Conservation (phyloP, 2,797 vertebrate species). For the Takifugu rubripes region DNA sequence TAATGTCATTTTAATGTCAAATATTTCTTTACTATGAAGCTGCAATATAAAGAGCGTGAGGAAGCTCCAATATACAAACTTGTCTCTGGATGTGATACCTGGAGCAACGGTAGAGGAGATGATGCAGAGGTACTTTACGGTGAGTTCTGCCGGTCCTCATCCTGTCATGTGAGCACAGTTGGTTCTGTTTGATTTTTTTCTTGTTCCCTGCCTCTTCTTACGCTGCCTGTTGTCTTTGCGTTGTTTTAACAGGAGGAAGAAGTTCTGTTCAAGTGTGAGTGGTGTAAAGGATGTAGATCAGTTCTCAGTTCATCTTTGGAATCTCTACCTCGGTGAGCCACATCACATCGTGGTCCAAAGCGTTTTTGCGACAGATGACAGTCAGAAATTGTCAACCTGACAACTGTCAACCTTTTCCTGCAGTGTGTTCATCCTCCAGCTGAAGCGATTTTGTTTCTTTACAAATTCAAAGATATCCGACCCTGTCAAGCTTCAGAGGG, state of each 20-base stretch:
- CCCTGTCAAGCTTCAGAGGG: background rate
- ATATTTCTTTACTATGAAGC: background rate
- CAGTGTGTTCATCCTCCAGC: background rate
- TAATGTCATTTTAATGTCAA: background rate
- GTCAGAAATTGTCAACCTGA: no score
- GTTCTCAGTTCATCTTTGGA: no score
- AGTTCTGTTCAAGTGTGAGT: no score
- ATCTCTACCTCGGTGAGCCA: no score
- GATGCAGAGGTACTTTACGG: background rate
- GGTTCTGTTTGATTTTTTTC: background rate
- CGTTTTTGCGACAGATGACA: no score
- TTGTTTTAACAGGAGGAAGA: no score
- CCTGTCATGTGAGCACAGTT: background rate
- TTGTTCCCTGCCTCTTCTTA: background rate
- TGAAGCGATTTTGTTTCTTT: background rate
- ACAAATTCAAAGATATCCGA: background rate
- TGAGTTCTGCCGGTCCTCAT: background rate
- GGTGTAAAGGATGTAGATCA: no score
- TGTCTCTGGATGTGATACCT: background rate
- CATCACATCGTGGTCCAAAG: no score
- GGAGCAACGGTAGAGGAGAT: background rate
- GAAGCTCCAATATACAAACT: background rate
- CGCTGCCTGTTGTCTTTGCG: no score
- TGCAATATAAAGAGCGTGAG: background rate
- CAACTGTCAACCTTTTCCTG: background rate